Evolutionary conservation across 2,888 invertebrate genomes (phyloP), one percentile per base, ranked within the genome.

Genomic region (Barypeithes pellucidus): DNA sequence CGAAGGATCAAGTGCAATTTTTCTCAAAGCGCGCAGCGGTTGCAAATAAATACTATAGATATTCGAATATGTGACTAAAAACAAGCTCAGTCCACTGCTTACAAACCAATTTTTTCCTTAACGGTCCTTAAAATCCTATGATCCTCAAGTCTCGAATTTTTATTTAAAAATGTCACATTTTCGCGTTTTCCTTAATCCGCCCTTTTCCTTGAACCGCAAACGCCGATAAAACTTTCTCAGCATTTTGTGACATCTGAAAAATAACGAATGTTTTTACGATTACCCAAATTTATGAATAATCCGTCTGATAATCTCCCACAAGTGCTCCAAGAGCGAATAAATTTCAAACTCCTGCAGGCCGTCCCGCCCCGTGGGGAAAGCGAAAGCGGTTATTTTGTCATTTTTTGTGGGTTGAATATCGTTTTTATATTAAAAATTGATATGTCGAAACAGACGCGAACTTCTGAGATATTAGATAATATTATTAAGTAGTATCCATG

Each of bases 281-380:
- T 73, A 73, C 68, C 73, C 73, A 73, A 73, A 73, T 73, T 73
- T 73, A 73, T 73, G 65, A 63, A 73, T 73, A 73, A 73, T 73
- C 73, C 73, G 73, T 69, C 63, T 60, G 73, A 73, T 73, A 73
- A 73, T 73, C 73, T 68, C 43, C 52, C 60, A 59, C 63, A 62
- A 67, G 67, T 69, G 63, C 63, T 68, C 39, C 68, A 68, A 73
- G 67, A 52, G 68, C 24, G 57, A 73, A 73, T 73, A 73, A 73
- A 68, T 69, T 73, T 43, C 43, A 22, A 52, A 36, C n/a, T 39
- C 33, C 43, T 24, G 59, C n/a, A 41, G 11, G 57, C 57, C 29
- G 29, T 7, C 29, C 29, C 9, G 29, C 61, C 61, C 63, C 66
- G 20, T 59, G 57, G 43, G 57, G 65, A 65, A 63, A 65, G 68